phyloP scores from a whole-genome alignment of 2,113 vertebrate genomes.

The Trogon surrucura region DNA sequence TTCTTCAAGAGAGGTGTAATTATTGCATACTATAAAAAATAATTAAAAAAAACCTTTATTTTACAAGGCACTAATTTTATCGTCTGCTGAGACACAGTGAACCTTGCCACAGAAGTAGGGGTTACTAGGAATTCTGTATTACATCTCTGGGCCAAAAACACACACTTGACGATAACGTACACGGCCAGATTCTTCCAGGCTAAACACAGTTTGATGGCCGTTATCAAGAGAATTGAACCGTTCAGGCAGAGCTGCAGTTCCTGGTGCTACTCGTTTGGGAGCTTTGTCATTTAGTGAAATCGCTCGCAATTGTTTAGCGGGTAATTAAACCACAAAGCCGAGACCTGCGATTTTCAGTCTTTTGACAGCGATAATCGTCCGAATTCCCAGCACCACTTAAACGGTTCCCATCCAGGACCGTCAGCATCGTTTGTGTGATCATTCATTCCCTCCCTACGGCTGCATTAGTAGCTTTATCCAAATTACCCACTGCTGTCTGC shows the following conservation, averaged over 20 bases:
- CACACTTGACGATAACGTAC: neutral
- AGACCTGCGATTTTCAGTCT: constrained; percentile 65
- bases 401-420: constrained; percentile 23
- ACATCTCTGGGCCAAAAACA: neutral
- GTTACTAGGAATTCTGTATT: neutral
- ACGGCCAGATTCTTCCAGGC: neutral
- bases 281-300: constrained; percentile 59
- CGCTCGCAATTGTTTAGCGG: constrained; percentile 64
- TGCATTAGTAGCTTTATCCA: neutral
- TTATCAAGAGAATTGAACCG: constrained; percentile 53
- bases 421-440: neutral
- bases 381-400: constrained; percentile 61
- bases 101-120: neutral
- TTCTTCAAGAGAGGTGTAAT: neutral
- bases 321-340: constrained; percentile 74
- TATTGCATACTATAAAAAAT: neutral
- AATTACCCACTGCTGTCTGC: neutral
- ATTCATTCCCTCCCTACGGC: neutral
- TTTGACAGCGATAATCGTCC: constrained; percentile 65
- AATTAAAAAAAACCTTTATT: neutral
- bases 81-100: neutral
- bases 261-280: constrained; percentile 51
- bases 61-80: neutral
- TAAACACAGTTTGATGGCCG: constrained; percentile 45
- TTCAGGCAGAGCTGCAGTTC: constrained; percentile 50